Evolutionary conservation across 53 echinoderm and acorn worm genomes (phyloP).

Genomic region (Paelopatides confundens): DNA sequence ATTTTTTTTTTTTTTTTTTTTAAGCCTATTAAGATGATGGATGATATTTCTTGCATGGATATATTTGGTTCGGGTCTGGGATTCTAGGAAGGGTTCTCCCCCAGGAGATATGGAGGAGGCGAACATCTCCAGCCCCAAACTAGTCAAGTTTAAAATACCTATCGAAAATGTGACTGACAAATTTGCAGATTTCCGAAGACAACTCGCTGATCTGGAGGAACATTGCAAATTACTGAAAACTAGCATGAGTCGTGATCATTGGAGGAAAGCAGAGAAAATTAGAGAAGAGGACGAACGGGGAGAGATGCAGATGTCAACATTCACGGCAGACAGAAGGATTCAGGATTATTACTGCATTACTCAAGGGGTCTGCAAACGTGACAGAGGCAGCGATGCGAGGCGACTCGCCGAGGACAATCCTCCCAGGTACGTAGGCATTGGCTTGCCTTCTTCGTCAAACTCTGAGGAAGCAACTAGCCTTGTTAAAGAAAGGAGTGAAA

Average conservation of each 20-base stretch:
- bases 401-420: background rate
- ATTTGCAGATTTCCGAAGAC: background rate
- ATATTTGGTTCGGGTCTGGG: background rate
- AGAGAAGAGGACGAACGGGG: background rate
- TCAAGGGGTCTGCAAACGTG: slow-evolving; percentile 42
- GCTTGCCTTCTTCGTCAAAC: background rate
- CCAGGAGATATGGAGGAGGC: background rate
- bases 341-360: slow-evolving; percentile 56
- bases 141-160: slow-evolving; percentile 30
- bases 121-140: background rate
- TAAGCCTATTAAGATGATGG: too few species aligned
- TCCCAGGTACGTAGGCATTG: slow-evolving; percentile 4
- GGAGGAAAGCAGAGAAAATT: background rate
- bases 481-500: slow-evolving; percentile 13
- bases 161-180: background rate
- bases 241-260: slow-evolving; percentile 2
- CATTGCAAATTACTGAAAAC: slow-evolving; percentile 37
- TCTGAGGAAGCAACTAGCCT: background rate
- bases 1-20: too few species aligned
- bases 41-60: too few species aligned
- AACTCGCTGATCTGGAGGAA: slow-evolving; percentile 44
- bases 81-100: background rate
- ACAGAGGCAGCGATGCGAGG: slow-evolving; percentile 17
- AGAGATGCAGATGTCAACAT: slow-evolving; percentile 39
- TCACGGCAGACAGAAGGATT: background rate